phyloP scores from a whole-genome alignment of 2,888 invertebrate genomes.

The Cryptus viduatorius region DNA sequence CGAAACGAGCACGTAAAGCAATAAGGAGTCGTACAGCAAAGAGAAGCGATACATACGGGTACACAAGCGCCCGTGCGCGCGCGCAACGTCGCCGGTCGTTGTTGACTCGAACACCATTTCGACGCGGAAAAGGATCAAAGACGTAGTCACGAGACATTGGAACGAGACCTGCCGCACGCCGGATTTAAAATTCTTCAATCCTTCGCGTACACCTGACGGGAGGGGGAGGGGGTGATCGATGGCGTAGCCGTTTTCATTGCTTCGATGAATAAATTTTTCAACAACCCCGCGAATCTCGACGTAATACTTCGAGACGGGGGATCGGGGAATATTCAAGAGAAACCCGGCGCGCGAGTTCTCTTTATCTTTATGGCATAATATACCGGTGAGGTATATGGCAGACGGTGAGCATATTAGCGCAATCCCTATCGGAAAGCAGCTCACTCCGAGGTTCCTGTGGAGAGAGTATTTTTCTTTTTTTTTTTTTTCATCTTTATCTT shows the following conservation, averaged over 20 bases:
- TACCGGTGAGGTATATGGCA: no score
- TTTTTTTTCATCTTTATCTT: neutral
- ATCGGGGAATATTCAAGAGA: neutral
- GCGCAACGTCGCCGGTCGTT: no score
- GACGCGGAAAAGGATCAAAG: no score
- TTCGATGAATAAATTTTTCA: slow-evolving; percentile 5
- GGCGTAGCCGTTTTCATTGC: neutral
- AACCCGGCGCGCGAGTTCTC: neutral
- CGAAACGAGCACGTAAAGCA: slow-evolving; percentile 32
- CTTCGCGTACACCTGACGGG: no score
- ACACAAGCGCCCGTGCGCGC: neutral
- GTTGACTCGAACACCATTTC: no score
- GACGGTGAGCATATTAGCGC: slow-evolving; percentile 28
- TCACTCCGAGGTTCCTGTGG: neutral
- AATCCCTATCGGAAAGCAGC: slow-evolving; percentile 45
- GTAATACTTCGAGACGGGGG: neutral
- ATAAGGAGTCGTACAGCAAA: slow-evolving; percentile 33
- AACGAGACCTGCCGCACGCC: no score
- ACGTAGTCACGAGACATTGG: no score
- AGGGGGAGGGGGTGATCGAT: neutral
- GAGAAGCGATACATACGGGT: slow-evolving; percentile 8
- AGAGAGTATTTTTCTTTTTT: neutral
- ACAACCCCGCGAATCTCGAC: neutral
- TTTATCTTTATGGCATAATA: neutral
- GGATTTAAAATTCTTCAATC: no score